Percentiles rank a stretch among this genome's conserved stretches.
phyloP scores from a whole-genome alignment of 2,113 vertebrate genomes.

The Jacana jacana region DNA sequence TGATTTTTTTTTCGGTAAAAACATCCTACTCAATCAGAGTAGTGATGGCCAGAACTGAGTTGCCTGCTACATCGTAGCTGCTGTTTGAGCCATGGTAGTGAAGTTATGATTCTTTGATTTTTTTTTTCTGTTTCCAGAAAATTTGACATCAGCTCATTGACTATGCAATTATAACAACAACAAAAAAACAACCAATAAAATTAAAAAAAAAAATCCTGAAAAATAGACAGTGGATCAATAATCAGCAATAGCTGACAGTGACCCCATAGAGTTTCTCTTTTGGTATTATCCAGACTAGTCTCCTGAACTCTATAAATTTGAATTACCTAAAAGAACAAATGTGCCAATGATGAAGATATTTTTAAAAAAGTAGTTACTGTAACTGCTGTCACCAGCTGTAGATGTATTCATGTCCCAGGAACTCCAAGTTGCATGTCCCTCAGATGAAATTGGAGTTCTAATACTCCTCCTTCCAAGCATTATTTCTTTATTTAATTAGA shows the following conservation, averaged over 20 bases:
- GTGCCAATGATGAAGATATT: background rate
- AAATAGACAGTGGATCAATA: background rate
- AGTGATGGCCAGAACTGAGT: background rate
- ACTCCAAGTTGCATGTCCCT: background rate
- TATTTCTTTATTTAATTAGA: background rate
- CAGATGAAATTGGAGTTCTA: background rate
- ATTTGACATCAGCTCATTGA: background rate
- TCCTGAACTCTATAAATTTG: background rate
- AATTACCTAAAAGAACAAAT: background rate
- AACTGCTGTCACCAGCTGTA: slow-evolving; percentile 1
- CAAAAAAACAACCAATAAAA: background rate
- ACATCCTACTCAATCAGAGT: background rate
- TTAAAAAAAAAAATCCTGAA: too few relatives aligned
- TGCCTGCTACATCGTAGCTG: background rate
- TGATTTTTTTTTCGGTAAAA: background rate
- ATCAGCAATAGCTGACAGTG: background rate
- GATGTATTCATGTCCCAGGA: background rate
- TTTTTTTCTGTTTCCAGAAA: background rate
- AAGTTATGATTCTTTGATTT: background rate
- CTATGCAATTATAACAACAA: background rate
- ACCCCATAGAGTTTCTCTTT: background rate
- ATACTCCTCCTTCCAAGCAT: background rate
- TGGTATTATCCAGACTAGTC: background rate
- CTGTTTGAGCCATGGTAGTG: background rate
- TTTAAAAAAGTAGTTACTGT: background rate